Base-by-base conservation (phyloP, 2,888 invertebrate genomes). In the Amphipoea lucens region DNA sequence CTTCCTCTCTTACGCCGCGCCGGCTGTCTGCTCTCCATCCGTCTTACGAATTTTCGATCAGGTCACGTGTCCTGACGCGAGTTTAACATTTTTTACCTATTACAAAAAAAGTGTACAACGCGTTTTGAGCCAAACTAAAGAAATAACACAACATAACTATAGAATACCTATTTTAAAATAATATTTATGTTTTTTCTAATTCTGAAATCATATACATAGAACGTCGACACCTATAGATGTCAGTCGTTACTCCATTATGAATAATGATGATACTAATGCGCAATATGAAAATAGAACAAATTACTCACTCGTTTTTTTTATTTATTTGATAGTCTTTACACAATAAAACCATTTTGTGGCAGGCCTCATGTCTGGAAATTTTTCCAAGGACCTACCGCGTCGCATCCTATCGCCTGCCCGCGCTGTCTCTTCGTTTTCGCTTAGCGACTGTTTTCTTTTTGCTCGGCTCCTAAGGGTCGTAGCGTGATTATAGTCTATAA, bases 151-250 rank as follows among this genome's bases (percentile, higher is more conserved):
- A n/a, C n/a, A 9, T 42, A n/a, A 20, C 4, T n/a, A 7, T 12
- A 20, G 23, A 51, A 72, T 73, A 29, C 29, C 29, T 29, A 73
- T 74, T 40, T 74, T 20, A 74, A 60, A 76, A 36, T 23, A 76
- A 54, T 17, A 29, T 63, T 63, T 54, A 23, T 3, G 4, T 20
- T n/a, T 45, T 74, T 17, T 51, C n/a, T 36, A 42, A 70, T 62
- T 62, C 60, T 69, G 17, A 42, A 70, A 60, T 60, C 36, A 60
- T 60, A 75, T 51, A 69, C 48, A 51, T n/a, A 70, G 51, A 70
- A 81, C 42, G 42, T 62, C 60, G 42, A 62, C 60, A 60, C 78
- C 60, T 42, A 51, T 42, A 80, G 71, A 69, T 70, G 81, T 81
- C 48, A 81, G 60, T 70, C 29, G 48, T 51, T 12, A 81, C 45